Base-by-base conservation (phyloP, 2,888 invertebrate genomes). In the Drosophila birchii region DNA sequence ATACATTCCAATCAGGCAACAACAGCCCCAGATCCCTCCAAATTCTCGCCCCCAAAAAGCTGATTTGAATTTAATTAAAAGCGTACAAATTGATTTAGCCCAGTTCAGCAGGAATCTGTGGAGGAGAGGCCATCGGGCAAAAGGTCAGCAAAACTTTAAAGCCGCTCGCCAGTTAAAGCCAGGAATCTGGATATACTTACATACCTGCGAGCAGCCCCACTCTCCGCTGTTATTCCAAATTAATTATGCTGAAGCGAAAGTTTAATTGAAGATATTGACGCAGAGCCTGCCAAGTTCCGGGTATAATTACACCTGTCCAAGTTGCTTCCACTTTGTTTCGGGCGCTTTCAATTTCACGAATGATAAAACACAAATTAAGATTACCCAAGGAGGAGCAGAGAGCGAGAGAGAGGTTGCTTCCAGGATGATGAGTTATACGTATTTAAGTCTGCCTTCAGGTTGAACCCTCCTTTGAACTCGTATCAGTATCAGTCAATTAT, bases 51-150 rank as follows among this genome's bases (percentile, higher is more conserved):
- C 56, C 18, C 36, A 16, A 36, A 78, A 76, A 79, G 82, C 75
- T 82, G 79, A 81, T 86, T 84, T 86, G 80, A 86, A 84, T 86
- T 84, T 86, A 86, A 86, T 84, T 84, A 84, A 85, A 80, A 81
- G 75, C 83, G 67, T 80, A 83, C 81, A 84, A 84, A 86, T 83
- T 84, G 83, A 85, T 83, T 85, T 76, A 75, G 72, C 62, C 54
- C 32, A 67, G 69, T 70, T 80, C 44, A 49, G 57, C 44, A 43
- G 62, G 56, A 69, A 29, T 70, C 73, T 74, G 41, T 45, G 36
- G 36, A 49, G 57, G 36, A 55, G 57, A 64, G 68, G 80, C 78
- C 79, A 76, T 62, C 63, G 78, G 55, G 73, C 43, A 49, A 72
- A 43, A 56, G 71, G 49, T 45, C 56, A 64, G 47, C 43, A 45